Evolutionary conservation across 2,113 vertebrate species (phyloP), one percentile per base, ranked within the genome.

Genomic region (Burhinus bistriatus): DNA sequence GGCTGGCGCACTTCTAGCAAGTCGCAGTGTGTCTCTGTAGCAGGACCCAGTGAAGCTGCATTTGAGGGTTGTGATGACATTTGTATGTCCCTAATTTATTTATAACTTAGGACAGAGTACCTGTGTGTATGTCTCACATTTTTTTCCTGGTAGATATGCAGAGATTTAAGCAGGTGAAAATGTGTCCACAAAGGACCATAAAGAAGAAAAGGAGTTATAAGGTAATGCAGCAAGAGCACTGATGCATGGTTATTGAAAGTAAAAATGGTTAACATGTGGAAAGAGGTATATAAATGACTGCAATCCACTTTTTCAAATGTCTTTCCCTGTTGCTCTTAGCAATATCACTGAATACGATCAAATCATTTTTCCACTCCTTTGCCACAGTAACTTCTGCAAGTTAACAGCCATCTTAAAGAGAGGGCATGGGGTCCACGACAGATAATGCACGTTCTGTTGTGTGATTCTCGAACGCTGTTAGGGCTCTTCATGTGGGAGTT

Each of bases 221-320:
- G 95, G 91, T 94, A 97, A 96, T 97, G 97, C 96, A 95, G 93
- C 89, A 86, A 94, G 87, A 95, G 95, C 87, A 59, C 93, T 96
- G 97, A 96, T 95, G 97, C 96, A 95, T 97, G 91, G 91, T 96
- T 97, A 97, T 97, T 97, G 97, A 94, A 97, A 92, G 94, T 96
- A 96, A 96, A 97, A 97, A 94, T 86, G 93, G 96, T 94, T 97
- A 97, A 94, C 96, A 91, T 96, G 96, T 96, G 93, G 96, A 95
- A 97, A 96, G 95, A 96, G 93, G 91, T 96, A 75, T 90, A 95
- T 97, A 96, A 97, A 95, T 96, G 96, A 94, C 96, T 96, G 93
- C 87, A 68, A 96, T 94, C 87, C 91, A 94, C 95, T 97, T 96
- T 94, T 95, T 97, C 96, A 96, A 97, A 97, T 81, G 71, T 96